A percentile compares a stretch with the other conserved stretches of the same genome.
phyloP scores from a whole-genome alignment of 2,113 vertebrate species.

The Benitochromis conjunctus region DNA sequence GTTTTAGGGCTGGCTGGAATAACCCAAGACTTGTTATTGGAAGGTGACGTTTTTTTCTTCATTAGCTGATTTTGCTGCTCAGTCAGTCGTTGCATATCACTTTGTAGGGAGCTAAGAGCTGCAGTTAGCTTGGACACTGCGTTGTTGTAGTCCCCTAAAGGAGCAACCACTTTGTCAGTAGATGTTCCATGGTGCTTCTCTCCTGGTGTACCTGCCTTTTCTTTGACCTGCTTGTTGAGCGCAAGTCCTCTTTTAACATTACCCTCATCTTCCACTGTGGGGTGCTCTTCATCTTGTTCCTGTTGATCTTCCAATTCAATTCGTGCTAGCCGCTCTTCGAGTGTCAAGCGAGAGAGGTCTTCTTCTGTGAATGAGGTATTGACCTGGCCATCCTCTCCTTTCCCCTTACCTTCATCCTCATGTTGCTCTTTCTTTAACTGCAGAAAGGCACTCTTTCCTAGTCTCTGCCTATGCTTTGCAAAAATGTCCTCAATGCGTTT shows the following conservation, averaged over 20 bases:
- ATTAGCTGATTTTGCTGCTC: conserved; percentile 85
- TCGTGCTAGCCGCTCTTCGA: conserved; percentile 70
- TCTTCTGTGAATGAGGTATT: conserved; percentile 57
- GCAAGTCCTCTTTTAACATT: not conserved
- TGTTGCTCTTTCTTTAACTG: conserved; percentile 79
- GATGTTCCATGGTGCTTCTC: conserved; percentile 51
- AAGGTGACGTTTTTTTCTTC: conserved; percentile 64
- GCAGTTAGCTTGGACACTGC: conserved; percentile 87
- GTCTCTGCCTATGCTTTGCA: conserved; percentile 85
- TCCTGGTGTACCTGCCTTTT: conserved; percentile 50
- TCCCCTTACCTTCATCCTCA: conserved; percentile 44
- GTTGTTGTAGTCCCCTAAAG: conserved; percentile 86
- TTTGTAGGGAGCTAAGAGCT: conserved; percentile 81
- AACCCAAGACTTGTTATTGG: conserved; percentile 75
- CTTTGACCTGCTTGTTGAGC: conserved; percentile 61
- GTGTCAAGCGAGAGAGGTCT: conserved; percentile 52
- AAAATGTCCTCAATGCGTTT: conserved; percentile 93
- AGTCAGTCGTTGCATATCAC: conserved; percentile 87
- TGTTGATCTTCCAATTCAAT: conserved; percentile 68
- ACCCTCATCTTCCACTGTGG: conserved; percentile 7
- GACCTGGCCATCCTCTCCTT: conserved; percentile 23
- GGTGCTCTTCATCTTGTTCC: conserved; percentile 38
- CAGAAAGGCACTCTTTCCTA: conserved; percentile 86
- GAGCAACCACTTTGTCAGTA: conserved; percentile 61
- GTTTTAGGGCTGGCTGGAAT: conserved; percentile 71